Evolutionary conservation across 2,888 invertebrate genomes (phyloP).

Genomic region (Pomacea canaliculata): DNA sequence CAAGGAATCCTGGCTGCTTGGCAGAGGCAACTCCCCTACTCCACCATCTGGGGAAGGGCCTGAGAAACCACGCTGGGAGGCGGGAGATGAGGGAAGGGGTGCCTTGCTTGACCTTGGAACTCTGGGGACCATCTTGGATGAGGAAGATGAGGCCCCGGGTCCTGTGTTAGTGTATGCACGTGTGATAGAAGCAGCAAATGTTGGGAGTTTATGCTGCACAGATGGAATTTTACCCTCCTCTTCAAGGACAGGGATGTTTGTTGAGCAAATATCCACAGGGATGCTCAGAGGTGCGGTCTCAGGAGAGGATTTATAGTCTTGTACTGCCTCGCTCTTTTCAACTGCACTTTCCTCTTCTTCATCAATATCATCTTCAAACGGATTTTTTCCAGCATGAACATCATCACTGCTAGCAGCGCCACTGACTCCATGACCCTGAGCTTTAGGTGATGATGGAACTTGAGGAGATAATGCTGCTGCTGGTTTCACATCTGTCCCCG

Average conservation of each 20-base stretch:
- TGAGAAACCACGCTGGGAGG: slow-evolving; percentile 9
- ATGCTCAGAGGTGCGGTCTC: too few species aligned
- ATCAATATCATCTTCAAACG: slow-evolving; percentile 23
- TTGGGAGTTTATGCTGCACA: too few species aligned
- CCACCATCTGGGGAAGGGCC: slow-evolving; percentile 9
- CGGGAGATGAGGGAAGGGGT: slow-evolving; percentile 37
- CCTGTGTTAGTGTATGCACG: slow-evolving; percentile 10
- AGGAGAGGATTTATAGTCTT: too few species aligned
- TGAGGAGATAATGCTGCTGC: slow-evolving; percentile 1
- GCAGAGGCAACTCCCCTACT: slow-evolving; percentile 2
- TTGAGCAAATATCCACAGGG: too few species aligned
- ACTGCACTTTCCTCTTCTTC: slow-evolving; percentile 38
- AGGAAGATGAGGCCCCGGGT: slow-evolving; percentile 31
- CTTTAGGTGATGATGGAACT: neutral
- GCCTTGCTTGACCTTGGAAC: slow-evolving; percentile 25
- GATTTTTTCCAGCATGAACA: slow-evolving; percentile 3
- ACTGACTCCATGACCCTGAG: neutral
- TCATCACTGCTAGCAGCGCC: neutral
- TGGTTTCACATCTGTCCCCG: too few species aligned
- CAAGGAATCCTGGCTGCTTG: slow-evolving; percentile 22
- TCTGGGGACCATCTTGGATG: slow-evolving; percentile 29
- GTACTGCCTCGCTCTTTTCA: slow-evolving; percentile 17
- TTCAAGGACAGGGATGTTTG: too few species aligned
- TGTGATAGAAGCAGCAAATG: neutral
- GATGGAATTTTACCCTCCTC: too few species aligned